Percentiles rank a stretch among this genome's conserved stretches.
Conservation (phyloP, 2,113 vertebrate genomes). For the Sceloporus undulatus region DNA sequence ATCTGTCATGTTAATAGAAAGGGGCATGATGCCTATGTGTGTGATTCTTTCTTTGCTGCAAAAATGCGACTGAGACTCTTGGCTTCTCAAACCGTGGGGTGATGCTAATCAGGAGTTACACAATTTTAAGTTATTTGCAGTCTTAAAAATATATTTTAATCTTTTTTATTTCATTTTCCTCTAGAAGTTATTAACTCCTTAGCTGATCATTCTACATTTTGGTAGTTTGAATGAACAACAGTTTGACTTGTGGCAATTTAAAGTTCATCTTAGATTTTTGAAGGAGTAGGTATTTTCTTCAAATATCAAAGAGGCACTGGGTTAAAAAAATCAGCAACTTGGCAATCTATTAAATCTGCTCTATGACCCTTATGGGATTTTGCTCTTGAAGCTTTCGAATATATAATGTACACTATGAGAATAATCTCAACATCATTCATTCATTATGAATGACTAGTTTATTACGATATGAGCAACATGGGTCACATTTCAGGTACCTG, state of each 20-base stretch:
- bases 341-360: not conserved
- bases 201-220: not conserved
- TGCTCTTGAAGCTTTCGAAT: constrained; percentile 13
- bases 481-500: not conserved
- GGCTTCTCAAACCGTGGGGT: not conserved
- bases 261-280: not conserved
- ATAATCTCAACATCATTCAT: not conserved
- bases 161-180: not conserved
- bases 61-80: not conserved
- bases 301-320: not conserved
- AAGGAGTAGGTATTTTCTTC: not conserved
- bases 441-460: constrained; percentile 18
- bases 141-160: not conserved
- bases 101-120: not conserved
- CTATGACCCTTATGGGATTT: not conserved
- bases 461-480: not conserved
- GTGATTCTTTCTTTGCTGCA: not conserved
- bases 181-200: not conserved
- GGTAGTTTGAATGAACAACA: not conserved
- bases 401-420: not conserved
- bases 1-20: not conserved
- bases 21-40: not conserved
- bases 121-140: not conserved
- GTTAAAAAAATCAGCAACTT: not conserved
- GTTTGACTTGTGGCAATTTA: not conserved